phyloP scores from a whole-genome alignment of 2,113 vertebrate species.

The Martes martes region DNA sequence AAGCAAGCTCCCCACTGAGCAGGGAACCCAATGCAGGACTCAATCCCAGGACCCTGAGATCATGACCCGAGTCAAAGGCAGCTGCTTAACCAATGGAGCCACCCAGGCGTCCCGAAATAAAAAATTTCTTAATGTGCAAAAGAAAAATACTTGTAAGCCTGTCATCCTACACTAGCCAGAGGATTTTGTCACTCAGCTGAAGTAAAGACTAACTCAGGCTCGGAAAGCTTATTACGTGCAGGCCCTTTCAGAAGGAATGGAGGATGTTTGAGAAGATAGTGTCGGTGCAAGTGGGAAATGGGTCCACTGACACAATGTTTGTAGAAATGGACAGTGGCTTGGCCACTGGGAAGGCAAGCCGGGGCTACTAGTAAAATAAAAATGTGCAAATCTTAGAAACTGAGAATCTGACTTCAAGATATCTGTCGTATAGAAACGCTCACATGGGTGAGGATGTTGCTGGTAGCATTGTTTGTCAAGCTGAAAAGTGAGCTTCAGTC shows the following conservation, averaged over 20 bases:
- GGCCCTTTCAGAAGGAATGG: not conserved
- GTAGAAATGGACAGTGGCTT: not conserved
- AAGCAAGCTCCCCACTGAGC: too few species aligned
- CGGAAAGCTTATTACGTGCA: not conserved
- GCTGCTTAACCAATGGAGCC: too few species aligned
- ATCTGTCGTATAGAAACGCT: not conserved
- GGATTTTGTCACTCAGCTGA: not conserved
- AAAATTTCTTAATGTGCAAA: not conserved
- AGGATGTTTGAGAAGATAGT: not conserved
- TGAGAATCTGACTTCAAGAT: not conserved
- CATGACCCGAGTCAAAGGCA: too few species aligned
- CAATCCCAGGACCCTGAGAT: too few species aligned
- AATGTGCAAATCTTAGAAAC: not conserved
- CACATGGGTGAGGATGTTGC: not conserved
- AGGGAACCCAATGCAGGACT: too few species aligned
- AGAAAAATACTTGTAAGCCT: not conserved
- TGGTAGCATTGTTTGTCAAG: not conserved
- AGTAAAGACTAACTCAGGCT: not conserved
- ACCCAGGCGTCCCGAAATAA: not conserved
- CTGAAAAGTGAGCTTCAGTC: not conserved
- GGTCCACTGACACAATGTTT: not conserved
- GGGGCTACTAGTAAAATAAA: not conserved
- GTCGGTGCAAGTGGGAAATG: not conserved
- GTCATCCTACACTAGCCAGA: not conserved
- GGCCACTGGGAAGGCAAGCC: not conserved